Percentiles rank a stretch among this genome's conserved stretches.
Evolutionary conservation across 2,888 invertebrate genomes (phyloP).

Genomic region (Osmoderma eremita): DNA sequence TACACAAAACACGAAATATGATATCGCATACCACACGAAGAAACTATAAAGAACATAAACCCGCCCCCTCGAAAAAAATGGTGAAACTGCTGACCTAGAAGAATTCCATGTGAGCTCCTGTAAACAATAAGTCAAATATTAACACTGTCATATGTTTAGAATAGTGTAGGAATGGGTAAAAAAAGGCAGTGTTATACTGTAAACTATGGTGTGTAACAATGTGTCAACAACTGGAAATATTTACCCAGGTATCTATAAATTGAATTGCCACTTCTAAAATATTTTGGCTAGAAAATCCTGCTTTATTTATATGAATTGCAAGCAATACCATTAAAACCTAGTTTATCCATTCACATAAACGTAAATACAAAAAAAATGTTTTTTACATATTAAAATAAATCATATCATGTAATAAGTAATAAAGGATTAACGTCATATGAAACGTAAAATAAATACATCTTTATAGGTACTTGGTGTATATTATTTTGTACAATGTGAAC

Average conservation of each 20-base stretch:
- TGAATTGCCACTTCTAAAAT: too few relatives aligned
- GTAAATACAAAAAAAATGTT: conserved; percentile 1
- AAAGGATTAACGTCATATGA: conserved; percentile 16
- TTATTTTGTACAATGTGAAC: conserved; percentile 9
- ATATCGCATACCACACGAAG: too few relatives aligned
- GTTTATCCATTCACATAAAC: too few relatives aligned
- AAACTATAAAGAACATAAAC: conserved; percentile 12
- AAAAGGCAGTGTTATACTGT: conserved; percentile 65
- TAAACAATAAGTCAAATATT: conserved; percentile 59
- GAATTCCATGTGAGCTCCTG: conserved; percentile 54
- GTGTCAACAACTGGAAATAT: neutral
- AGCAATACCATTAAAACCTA: too few relatives aligned
- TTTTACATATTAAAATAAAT: conserved; percentile 37
- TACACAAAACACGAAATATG: conserved; percentile 23
- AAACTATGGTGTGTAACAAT: conserved; percentile 41
- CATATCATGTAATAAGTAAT: conserved; percentile 40
- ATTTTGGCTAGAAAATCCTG: too few relatives aligned
- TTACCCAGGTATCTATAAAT: conserved; percentile 22
- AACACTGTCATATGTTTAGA: conserved; percentile 64
- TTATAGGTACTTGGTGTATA: conserved; percentile 25
- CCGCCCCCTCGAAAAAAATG: conserved; percentile 44
- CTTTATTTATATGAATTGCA: too few relatives aligned
- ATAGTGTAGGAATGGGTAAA: conserved; percentile 61
- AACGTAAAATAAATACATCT: neutral
- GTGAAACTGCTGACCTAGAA: conserved; percentile 50